Evolutionary conservation across 2,888 invertebrate genomes (phyloP).

Genomic region (Oxyscelio sp.): DNA sequence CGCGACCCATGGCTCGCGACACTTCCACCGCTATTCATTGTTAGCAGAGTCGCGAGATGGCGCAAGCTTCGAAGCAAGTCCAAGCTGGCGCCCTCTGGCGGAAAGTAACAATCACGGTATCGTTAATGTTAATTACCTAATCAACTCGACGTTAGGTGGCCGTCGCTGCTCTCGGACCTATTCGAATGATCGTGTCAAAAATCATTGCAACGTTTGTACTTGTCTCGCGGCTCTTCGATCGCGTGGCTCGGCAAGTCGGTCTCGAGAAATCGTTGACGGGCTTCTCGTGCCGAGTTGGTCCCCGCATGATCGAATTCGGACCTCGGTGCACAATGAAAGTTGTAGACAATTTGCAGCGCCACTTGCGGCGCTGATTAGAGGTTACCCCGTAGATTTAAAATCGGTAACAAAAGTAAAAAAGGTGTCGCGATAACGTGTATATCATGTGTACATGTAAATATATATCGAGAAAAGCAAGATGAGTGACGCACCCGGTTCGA

Average conservation of each 20-base stretch:
- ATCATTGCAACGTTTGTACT: slow-evolving; percentile 70
- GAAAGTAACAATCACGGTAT: too few species aligned
- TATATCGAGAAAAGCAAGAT: slow-evolving; percentile 36
- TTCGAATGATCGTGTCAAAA: slow-evolving; percentile 58
- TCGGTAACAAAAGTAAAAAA: slow-evolving; percentile 73
- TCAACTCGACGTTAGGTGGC: slow-evolving; percentile 78
- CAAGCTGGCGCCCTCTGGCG: too few species aligned
- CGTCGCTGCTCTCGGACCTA: slow-evolving; percentile 65
- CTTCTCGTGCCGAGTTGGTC: slow-evolving; percentile 27
- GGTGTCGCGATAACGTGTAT: slow-evolving; percentile 55
- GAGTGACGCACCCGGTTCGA: slow-evolving; percentile 9
- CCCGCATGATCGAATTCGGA: slow-evolving; percentile 10
- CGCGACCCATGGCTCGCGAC: too few species aligned
- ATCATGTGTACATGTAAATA: slow-evolving; percentile 9
- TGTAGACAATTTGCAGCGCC: not conserved
- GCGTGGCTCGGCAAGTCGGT: slow-evolving; percentile 57
- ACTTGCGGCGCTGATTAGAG: too few species aligned
- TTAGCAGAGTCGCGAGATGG: too few species aligned
- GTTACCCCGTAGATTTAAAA: slow-evolving; percentile 43
- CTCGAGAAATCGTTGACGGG: slow-evolving; percentile 39
- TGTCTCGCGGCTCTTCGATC: slow-evolving; percentile 61
- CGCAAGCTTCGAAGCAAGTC: too few species aligned
- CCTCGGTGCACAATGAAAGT: not conserved
- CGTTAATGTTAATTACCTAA: too few species aligned
- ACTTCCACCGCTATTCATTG: too few species aligned